phyloP scores from a whole-genome alignment of 1,140 invertebrate genomes.

The Bombyx mori region ASM3026992v2 NC_085110.1:6546001-6546500 shows the following conservation, averaged over 20 bases:
- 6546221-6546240: conserved; percentile 48
- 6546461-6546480: too few relatives aligned
- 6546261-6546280: conserved; percentile 40
- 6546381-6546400: too few relatives aligned
- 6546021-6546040: conserved; percentile 1
- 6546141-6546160: conserved; percentile 70
- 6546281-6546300: conserved; percentile 38
- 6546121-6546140: conserved; percentile 70
- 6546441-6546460: too few relatives aligned
- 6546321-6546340: conserved; percentile 9
- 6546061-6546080: conserved; percentile 8
- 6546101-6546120: conserved; percentile 71
- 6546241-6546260: conserved; percentile 68
- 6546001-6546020: conserved; percentile 1
- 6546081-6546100: conserved; percentile 41
- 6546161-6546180: conserved; percentile 46
- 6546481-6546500: too few relatives aligned
- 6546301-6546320: conserved; percentile 21
- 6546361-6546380: conserved; percentile 6
- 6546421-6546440: too few relatives aligned
- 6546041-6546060: conserved; percentile 14
- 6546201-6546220: conserved; percentile 68
- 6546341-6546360: conserved; percentile 17
- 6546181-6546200: conserved; percentile 48
- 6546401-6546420: too few relatives aligned